phyloP scores from a whole-genome alignment of 2,113 vertebrate genomes.

The Aldabrachelys gigantea region DNA sequence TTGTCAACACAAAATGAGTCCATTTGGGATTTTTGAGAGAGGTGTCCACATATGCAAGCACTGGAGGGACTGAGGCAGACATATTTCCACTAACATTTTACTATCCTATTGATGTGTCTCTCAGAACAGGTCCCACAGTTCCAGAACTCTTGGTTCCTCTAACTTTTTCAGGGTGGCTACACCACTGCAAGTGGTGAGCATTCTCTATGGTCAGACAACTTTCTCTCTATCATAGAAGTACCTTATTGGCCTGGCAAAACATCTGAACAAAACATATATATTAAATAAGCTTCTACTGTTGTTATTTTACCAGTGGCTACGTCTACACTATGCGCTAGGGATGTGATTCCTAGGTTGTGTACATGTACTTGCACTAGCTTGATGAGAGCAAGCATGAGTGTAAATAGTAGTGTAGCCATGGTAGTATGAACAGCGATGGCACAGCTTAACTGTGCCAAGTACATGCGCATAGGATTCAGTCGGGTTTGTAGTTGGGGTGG shows the following conservation, averaged over 20 bases:
- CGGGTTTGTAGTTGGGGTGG: too few species aligned
- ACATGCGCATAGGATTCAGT: too few species aligned
- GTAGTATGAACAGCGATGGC: too few species aligned
- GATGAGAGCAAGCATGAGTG: too few species aligned
- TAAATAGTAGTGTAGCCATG: too few species aligned
- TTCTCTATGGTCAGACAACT: slow-evolving; percentile 7
- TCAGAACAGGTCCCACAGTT: not conserved
- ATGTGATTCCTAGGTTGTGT: too few species aligned
- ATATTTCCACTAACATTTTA: not conserved
- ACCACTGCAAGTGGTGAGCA: not conserved
- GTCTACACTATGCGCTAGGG: too few species aligned
- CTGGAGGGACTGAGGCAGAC: not conserved
- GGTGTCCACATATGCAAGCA: not conserved
- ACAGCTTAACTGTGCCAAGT: too few species aligned
- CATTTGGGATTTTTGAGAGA: not conserved
- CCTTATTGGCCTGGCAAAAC: slow-evolving; percentile 2
- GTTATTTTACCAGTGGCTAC: not conserved
- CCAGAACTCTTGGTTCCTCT: too few species aligned
- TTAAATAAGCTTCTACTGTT: not conserved
- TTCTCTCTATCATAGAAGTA: not conserved
- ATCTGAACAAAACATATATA: slow-evolving; percentile 32
- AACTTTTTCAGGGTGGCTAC: too few species aligned
- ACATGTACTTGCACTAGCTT: too few species aligned
- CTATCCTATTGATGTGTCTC: not conserved
- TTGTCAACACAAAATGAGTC: not conserved